Base-by-base conservation (phyloP, 1,140 invertebrate species). In the Lepidurus couesii region DNA sequence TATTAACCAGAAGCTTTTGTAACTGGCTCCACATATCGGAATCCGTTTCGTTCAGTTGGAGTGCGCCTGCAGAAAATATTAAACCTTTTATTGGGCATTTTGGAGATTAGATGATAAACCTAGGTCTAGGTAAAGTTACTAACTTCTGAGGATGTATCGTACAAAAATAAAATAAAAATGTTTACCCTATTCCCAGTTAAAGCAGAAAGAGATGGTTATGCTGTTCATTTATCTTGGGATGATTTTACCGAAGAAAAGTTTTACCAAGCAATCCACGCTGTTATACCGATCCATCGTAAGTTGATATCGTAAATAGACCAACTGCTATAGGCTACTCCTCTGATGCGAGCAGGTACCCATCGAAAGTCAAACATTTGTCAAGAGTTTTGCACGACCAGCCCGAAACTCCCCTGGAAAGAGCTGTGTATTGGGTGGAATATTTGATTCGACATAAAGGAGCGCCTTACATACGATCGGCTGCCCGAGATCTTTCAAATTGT, bases 21-120 rank as follows among this genome's bases (percentile, higher is more conserved):
- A 0, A 93, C 92, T 79, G 93, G 92, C 0, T 90, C 90, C 78
- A 92, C 92, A 0, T 88, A 0, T 88, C 90, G 1, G 90, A 89
- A 34, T 92, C 92, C 0, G 91, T 94, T 44, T 93, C 92, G 1
- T 90, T 95, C 78, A 90, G 90, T 0, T 94, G 92, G 92, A 87
- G 86, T 74, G 85, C 87, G 1, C 92, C 92, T 3, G 88, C 91
- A 0, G 83, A 86, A 7, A 86, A 93, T 82, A 92, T 91, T 85
- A 92, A 93, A 82, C 86, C 90, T 79, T 83, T 93, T n/a, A 88
- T 90, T 81, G 88, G 90, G 73, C 87, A 88, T 81, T 77, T 75
- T 9, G 47, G 43, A 26, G 34, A 89, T 75, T 94, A 95, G n/a
- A n/a, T n/a, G n/a, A n/a, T n/a, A n/a, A n/a, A n/a, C n/a, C n/a